Base-by-base conservation (phyloP, 2,113 vertebrate genomes). In the Nicator chloris region DNA sequence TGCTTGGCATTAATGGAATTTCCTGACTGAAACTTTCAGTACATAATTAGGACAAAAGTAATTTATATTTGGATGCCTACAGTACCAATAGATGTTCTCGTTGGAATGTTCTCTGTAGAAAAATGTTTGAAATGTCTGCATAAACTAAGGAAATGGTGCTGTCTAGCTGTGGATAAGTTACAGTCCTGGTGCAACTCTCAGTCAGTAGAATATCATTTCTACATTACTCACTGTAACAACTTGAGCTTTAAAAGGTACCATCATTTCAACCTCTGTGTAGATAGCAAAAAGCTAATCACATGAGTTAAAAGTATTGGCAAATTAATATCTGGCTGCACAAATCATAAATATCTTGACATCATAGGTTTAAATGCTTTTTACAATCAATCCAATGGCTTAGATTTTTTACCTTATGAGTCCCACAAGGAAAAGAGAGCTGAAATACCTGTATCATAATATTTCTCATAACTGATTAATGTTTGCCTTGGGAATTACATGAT, bases 401-500 rank as follows among this genome's bases (percentile, higher is more conserved):
- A 95, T 96, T 94, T 88, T 93, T 96, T 97, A 97, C 92, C 86
- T 96, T 95, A 80, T 21, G 89, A 93, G 83, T 97, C 96, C 92
- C 96, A 15, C 15, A 81, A 96, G 97, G 89, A 91, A 97, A 96
- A 96, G 84, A 86, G 93, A 96, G 87, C 81, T 90, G 82, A 21
- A 95, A 95, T 97, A 97, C 97, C 97, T 95, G 89, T 97, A 45
- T 71, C 88, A 40, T 94, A 97, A 94, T 95, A 81, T 95, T 97
- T 96, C 96, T 94, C 69, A 84, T 96, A 97, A 97, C 81, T 97
- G 97, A 97, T 97, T 97, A 90, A 95, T 78, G 85, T 95, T 96
- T 97, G 95, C 92, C 96, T 88, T 97, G 97, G 96, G 97, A 97
- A 96, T 97, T 97, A 88, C 70, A 91, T 78, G 94, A 96, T 97